Base-by-base conservation (phyloP, 2,888 invertebrate species). In the Halocaridina rubra region DNA sequence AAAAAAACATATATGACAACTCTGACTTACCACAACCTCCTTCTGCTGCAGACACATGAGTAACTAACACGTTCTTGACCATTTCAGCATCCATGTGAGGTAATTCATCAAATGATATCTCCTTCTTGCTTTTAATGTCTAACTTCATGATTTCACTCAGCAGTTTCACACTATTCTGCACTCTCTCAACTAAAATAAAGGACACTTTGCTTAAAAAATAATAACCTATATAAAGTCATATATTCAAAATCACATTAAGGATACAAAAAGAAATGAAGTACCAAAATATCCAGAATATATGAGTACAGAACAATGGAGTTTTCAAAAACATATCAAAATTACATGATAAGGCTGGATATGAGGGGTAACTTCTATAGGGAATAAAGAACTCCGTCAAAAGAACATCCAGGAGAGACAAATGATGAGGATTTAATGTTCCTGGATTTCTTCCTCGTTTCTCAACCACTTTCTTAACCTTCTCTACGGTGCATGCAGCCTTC, bases 301-400 rank as follows among this genome's bases (percentile, higher is more conserved):
- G n/a, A 61, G n/a, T n/a, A n/a, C n/a, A n/a, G n/a, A n/a, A n/a
- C n/a, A n/a, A n/a, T n/a, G n/a, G n/a, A n/a, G n/a, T n/a, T n/a
- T n/a, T n/a, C n/a, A n/a, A n/a, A n/a, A n/a, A n/a, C n/a, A n/a
- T 46, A 46, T 19, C 32, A 10, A n/a, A 76, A 57, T 59, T 22
- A 76, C 76, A 59, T 5, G 19, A 19, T 22, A 30, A 16, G 10
- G n/a, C 19, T 30, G 59, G 32, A 32, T n/a, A 22, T 59, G 13
- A 13, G 1, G 19, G 59, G 61, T 19, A 10, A 33, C 3, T 3
- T 29, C 76, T 76, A 2, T 29, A 29, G 33, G 76, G 76, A 19
- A 61, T 59, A 33, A 76, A 76, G 59, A 76, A 76, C 1, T 76
- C 59, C 30, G 59, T 30, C 19, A 76, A 57, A 16, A 76, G 30